Percentiles rank a stretch among this genome's conserved stretches.
These are phyloP conservation scores for Orgyia antiqua DNA, from an alignment of 2,888 invertebrate genomes.

Conservation along the genomic window DNA sequence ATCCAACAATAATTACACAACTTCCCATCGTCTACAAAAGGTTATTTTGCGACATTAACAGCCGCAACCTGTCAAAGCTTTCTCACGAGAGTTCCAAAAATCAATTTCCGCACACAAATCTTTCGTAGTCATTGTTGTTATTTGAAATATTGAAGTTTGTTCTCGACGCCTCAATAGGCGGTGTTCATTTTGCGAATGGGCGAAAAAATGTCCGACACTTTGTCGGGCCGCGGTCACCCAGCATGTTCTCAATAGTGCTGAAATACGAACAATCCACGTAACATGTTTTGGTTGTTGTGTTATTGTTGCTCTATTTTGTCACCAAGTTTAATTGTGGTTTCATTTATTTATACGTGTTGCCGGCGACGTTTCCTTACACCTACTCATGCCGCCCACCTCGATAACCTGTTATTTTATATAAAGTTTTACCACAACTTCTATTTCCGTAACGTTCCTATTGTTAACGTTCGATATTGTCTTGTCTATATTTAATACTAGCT, in stretches of 20 bases:
- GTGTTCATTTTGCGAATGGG: slow-evolving; percentile 36
- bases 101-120: slow-evolving; percentile 78
- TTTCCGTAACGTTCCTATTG: too few species aligned
- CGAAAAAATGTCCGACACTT: slow-evolving; percentile 50
- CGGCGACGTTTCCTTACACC: slow-evolving; percentile 14
- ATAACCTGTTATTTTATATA: too few species aligned
- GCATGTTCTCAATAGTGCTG: slow-evolving; percentile 63
- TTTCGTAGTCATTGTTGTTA: slow-evolving; percentile 68
- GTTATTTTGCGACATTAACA: slow-evolving; percentile 43
- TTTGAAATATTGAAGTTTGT: slow-evolving; percentile 65
- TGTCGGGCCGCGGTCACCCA: slow-evolving; percentile 44
- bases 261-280: slow-evolving; percentile 63
- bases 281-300: slow-evolving; percentile 62
- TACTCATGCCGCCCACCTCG: slow-evolving; percentile 14
- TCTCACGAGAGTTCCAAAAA: slow-evolving; percentile 70
- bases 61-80: slow-evolving; percentile 67
- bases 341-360: slow-evolving; percentile 36
- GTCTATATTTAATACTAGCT: too few species aligned
- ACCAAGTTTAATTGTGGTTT: slow-evolving; percentile 52
- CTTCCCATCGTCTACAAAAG: slow-evolving; percentile 40
- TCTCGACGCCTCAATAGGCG: slow-evolving; percentile 47
- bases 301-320: slow-evolving; percentile 57
- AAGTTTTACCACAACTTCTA: too few species aligned
- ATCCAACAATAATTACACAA: too few species aligned
- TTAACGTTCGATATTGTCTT: too few species aligned